These are phyloP conservation scores for Calliphora vomitoria DNA, from an alignment of 2,888 invertebrate genomes.

Conservation along the genomic window DNA sequence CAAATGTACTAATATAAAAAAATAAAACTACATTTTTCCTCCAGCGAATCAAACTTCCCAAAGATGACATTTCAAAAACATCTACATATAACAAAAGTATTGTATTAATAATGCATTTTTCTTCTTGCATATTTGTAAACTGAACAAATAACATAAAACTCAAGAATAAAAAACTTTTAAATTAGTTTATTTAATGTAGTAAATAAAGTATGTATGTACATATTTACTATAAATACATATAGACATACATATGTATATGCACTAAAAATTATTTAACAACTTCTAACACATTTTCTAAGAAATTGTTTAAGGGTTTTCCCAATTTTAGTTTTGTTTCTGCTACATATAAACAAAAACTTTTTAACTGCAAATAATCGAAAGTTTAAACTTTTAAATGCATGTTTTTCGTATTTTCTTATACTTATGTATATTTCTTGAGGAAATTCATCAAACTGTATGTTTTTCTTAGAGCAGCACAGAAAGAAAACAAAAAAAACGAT, in stretches of 20 bases:
- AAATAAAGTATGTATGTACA: background rate
- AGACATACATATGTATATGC: background rate
- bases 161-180: conserved; percentile 22
- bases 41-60: too few relatives aligned
- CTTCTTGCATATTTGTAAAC: too few relatives aligned
- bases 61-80: too few relatives aligned
- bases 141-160: background rate
- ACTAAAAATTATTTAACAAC: conserved; percentile 18
- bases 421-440: conserved; percentile 35
- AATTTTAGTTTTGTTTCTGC: background rate
- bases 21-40: too few relatives aligned
- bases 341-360: background rate
- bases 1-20: too few relatives aligned
- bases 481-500: conserved; percentile 4
- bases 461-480: background rate
- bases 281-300: conserved; percentile 27
- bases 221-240: background rate
- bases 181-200: conserved; percentile 36
- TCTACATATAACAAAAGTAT: too few relatives aligned
- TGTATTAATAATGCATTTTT: too few relatives aligned
- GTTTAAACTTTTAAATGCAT: conserved; percentile 41
- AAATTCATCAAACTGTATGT: conserved; percentile 40
- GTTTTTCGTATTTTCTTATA: conserved; percentile 11
- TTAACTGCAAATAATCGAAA: conserved; percentile 44
- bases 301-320: background rate